Evolutionary conservation across 2,113 vertebrate genomes (phyloP), one percentile per base, ranked within the genome.

Genomic region (Colossoma macropomum): DNA sequence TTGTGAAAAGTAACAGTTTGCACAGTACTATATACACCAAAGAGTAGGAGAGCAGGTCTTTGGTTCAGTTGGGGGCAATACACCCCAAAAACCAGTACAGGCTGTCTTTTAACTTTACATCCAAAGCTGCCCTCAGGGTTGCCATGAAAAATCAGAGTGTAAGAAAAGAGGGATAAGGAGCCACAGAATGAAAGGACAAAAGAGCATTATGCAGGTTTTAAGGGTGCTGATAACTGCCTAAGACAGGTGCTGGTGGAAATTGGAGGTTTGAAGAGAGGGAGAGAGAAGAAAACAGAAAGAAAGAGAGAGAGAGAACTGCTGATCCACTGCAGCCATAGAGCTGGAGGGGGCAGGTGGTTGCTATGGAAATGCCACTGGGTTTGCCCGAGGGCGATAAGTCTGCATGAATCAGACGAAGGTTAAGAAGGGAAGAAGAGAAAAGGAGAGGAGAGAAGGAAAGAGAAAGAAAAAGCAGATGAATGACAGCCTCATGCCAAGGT

Each of bases 311-410:
- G 84, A 88, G 82, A 84, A 86, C 82, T 81, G 79, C 81, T 86
- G 84, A 88, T 86, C 95, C 92, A 92, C 91, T 91, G 91, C 91
- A 92, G 90, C 93, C 93, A 91, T 90, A 92, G 93, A 85, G 77
- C 88, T 91, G 93, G 93, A 93, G 92, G 93, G 86, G 93, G 93
- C 91, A 90, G 94, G 92, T 94, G 92, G 90, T 91, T 94, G 90
- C 88, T 73, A 94, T 95, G 93, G 92, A 93, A 92, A 89, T 88
- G 94, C 95, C 95, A 94, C 92, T 93, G 95, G 95, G 92, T 94
- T 93, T 95, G 92, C 92, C 95, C 94, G 93, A 94, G 94, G 94
- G 95, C 95, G 95, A 95, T 95, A 95, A 96, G 95, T 95, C 94
- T 94, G 95, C 93, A 94, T 95, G 95, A 95, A 96, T 96, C 95